phyloP scores from a whole-genome alignment of 2,888 invertebrate species.

The Hirudinaria manillensis region DNA sequence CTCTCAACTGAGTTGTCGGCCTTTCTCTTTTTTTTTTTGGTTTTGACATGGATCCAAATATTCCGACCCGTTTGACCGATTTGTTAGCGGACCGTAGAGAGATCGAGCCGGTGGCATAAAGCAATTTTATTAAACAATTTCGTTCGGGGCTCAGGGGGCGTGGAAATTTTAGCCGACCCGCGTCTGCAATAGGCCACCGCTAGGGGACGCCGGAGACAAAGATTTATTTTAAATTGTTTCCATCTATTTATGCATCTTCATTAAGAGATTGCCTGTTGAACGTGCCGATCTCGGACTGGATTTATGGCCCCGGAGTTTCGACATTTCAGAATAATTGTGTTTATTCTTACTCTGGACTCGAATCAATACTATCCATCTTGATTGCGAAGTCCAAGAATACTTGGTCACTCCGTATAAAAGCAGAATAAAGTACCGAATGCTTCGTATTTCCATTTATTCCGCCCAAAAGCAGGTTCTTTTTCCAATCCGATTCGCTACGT shows the following conservation, averaged over 20 bases:
- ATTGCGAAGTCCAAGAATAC: background rate
- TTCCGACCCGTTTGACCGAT: too few relatives aligned
- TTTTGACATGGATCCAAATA: background rate
- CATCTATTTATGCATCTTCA: conserved; percentile 18
- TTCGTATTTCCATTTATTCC: too few relatives aligned
- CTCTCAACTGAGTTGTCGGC: background rate
- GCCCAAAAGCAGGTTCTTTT: too few relatives aligned
- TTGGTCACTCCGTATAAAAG: background rate
- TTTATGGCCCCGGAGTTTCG: background rate
- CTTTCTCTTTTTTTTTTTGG: background rate
- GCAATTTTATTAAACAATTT: too few relatives aligned
- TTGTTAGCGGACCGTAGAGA: too few relatives aligned
- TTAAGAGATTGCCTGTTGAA: conserved; percentile 8
- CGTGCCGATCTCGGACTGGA: background rate
- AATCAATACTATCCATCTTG: conserved; percentile 17
- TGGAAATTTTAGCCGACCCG: too few relatives aligned
- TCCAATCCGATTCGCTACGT: background rate
- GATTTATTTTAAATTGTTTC: conserved; percentile 14
- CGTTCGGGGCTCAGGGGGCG: too few relatives aligned
- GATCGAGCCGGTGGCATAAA: too few relatives aligned
- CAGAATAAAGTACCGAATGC: background rate
- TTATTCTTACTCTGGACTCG: conserved; percentile 5
- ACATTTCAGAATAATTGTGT: conserved; percentile 5
- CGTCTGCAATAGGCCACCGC: too few relatives aligned
- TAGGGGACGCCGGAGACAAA: background rate